A percentile compares a stretch with the other conserved stretches of the same genome.
Conservation (phyloP, 2,888 invertebrate genomes). For the Pharmacophagus antenor region DNA sequence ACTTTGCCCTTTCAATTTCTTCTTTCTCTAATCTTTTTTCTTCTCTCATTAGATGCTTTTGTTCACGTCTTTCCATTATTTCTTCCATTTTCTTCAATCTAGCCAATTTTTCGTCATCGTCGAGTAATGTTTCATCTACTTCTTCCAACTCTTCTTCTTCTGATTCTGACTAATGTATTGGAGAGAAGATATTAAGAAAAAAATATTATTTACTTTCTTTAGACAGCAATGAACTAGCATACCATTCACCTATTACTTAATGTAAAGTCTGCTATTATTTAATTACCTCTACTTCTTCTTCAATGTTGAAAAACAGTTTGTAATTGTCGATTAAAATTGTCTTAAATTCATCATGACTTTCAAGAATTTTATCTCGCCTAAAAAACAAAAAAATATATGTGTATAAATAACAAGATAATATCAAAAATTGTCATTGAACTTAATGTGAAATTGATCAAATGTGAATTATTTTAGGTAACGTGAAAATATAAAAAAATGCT, state of each 20-base stretch:
- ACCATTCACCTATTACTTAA: no score
- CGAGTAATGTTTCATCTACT: conserved; percentile 64
- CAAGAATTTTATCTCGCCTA: conserved; percentile 64
- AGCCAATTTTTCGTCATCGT: conserved; percentile 65
- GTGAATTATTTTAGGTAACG: no score
- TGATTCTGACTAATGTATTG: conserved; percentile 46
- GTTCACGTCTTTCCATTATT: conserved; percentile 50
- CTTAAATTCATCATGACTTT: conserved; percentile 80
- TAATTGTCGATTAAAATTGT: conserved; percentile 83
- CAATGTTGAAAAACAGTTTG: conserved; percentile 84
- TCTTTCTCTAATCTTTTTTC: conserved; percentile 51
- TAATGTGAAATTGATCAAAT: no score
- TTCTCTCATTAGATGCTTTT: conserved; percentile 50
- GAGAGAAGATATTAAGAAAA: neutral
- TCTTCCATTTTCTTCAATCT: conserved; percentile 51
- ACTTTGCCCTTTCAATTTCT: conserved; percentile 51
- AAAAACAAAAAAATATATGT: conserved; percentile 31
- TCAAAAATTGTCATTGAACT: no score
- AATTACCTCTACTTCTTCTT: conserved; percentile 68
- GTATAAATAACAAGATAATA: neutral
- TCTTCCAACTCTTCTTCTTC: conserved; percentile 64
- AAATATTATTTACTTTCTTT: neutral
- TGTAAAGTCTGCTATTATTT: no score
- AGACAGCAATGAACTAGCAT: no score
- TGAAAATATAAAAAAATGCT: no score